Percentiles rank a stretch among this genome's conserved stretches.
phyloP scores from a whole-genome alignment of 2,888 invertebrate species.

The Meloe dianella region DNA sequence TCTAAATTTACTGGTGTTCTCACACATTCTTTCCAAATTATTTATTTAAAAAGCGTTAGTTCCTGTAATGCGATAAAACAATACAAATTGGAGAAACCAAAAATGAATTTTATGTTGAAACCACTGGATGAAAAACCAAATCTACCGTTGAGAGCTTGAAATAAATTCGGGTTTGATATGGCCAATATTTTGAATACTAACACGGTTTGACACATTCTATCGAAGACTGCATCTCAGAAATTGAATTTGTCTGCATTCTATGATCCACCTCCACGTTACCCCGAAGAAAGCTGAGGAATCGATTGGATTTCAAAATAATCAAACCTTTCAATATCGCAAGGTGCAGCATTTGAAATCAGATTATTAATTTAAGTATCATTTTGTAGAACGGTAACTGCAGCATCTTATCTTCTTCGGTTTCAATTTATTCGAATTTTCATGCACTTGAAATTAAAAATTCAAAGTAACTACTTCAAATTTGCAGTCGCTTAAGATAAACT shows the following conservation, averaged over 20 bases:
- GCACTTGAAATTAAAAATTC: too few relatives aligned
- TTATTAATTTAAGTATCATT: too few relatives aligned
- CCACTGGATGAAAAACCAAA: too few relatives aligned
- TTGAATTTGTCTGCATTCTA: neutral
- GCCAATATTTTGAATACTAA: neutral
- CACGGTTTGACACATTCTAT: neutral
- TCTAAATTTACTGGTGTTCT: neutral
- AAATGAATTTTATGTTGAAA: too few relatives aligned
- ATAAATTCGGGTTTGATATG: neutral
- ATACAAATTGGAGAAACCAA: too few relatives aligned
- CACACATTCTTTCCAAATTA: neutral
- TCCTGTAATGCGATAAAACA: too few relatives aligned
- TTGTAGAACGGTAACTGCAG: too few relatives aligned
- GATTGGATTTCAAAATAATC: neutral
- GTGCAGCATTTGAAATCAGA: too few relatives aligned
- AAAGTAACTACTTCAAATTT: neutral
- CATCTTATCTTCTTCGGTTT: too few relatives aligned
- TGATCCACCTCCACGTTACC: neutral
- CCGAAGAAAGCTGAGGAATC: neutral
- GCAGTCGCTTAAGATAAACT: too few relatives aligned
- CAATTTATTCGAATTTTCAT: too few relatives aligned
- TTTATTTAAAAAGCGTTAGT: neutral
- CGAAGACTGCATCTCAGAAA: neutral
- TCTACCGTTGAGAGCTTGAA: neutral
- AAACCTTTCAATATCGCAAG: too few relatives aligned